phyloP scores from a whole-genome alignment of 2,888 invertebrate species.

The Tetanocera ferruginea region DNA sequence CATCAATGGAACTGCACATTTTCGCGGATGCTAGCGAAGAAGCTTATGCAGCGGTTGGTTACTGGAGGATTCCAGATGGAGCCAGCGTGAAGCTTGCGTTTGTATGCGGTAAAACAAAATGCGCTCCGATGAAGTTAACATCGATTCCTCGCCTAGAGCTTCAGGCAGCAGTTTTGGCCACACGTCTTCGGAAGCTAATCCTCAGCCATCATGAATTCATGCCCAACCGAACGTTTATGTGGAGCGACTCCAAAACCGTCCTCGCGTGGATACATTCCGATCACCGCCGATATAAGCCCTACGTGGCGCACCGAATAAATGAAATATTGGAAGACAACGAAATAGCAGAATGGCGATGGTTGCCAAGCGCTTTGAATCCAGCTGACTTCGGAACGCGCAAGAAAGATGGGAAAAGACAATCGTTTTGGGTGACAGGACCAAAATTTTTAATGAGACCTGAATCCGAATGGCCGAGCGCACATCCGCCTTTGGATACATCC shows the following conservation, averaged over 20 bases:
- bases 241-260: constrained; percentile 41
- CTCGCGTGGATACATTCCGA: constrained; percentile 11
- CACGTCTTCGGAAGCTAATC: not conserved
- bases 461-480: not conserved
- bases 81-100: not conserved
- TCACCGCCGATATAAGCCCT: not conserved
- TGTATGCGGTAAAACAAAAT: constrained; percentile 5
- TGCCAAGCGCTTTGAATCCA: not conserved
- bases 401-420: not conserved
- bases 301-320: not conserved
- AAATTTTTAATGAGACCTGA: not conserved
- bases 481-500: constrained; percentile 44
- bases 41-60: not conserved
- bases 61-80: not conserved
- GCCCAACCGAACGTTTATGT: constrained; percentile 7
- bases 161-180: not conserved
- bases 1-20: not conserved
- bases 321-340: not conserved
- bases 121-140: constrained; percentile 9
- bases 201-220: not conserved
- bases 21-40: constrained; percentile 2
- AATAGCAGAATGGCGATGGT: not conserved
- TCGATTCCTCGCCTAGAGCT: too few species aligned
- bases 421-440: not conserved
- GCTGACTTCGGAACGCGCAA: not conserved